Conservation (phyloP, 2,113 vertebrate genomes). For the Parus major region DNA sequence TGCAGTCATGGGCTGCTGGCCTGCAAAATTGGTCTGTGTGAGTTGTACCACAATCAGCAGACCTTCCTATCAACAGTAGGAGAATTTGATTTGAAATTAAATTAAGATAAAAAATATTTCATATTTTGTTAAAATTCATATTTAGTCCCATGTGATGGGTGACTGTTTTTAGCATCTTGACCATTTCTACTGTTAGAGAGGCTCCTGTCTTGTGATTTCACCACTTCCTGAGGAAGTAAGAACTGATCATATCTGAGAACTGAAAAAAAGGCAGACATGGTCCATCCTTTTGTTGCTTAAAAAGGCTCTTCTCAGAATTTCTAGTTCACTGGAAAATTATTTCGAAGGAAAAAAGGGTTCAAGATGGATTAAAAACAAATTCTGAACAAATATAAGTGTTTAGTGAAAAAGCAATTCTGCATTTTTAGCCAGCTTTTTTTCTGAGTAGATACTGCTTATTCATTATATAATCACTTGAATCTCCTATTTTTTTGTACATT, state of each 20-base stretch:
- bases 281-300: not conserved
- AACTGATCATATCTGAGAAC: not conserved
- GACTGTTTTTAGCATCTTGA: not conserved
- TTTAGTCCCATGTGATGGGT: not conserved
- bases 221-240: not conserved
- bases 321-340: not conserved
- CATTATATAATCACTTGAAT: not conserved
- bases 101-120: not conserved
- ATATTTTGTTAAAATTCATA: not conserved
- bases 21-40: not conserved
- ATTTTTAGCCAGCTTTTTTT: not conserved
- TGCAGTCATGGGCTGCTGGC: not conserved
- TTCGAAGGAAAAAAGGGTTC: not conserved
- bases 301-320: not conserved
- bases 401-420: not conserved
- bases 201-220: not conserved
- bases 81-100: not conserved
- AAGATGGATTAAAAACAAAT: not conserved
- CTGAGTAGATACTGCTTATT: not conserved
- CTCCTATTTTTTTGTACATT: not conserved
- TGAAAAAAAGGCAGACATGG: not conserved
- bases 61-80: not conserved
- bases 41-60: not conserved
- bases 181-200: not conserved
- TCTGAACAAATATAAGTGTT: not conserved